Evolutionary conservation across 2,888 invertebrate species (phyloP).

Genomic region (Epinotia ramella): DNA sequence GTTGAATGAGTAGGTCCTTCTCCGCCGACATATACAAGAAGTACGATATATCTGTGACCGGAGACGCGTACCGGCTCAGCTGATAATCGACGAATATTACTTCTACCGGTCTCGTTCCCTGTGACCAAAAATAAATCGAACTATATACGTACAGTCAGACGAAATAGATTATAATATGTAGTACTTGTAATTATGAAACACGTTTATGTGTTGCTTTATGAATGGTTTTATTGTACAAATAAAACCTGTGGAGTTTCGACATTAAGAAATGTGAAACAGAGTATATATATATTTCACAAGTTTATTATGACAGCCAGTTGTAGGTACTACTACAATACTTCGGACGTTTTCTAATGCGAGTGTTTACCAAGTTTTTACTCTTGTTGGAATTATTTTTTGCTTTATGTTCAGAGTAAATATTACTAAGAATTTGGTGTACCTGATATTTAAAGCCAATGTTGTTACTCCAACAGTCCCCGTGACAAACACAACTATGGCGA

Average conservation of each 20-base stretch:
- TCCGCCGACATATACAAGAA: slow-evolving; percentile 72
- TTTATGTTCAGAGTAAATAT: too few relatives aligned
- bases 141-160: background rate
- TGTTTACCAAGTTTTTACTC: too few relatives aligned
- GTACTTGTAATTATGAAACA: background rate
- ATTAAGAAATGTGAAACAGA: too few relatives aligned
- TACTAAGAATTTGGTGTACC: slow-evolving; percentile 51
- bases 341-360: too few relatives aligned
- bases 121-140: slow-evolving; percentile 53
- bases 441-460: slow-evolving; percentile 67
- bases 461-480: slow-evolving; percentile 75
- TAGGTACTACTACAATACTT: too few relatives aligned
- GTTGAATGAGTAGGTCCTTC: slow-evolving; percentile 59
- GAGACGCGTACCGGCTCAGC: slow-evolving; percentile 66
- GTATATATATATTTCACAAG: too few relatives aligned
- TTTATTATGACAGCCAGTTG: too few relatives aligned
- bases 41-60: slow-evolving; percentile 70
- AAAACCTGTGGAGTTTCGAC: too few relatives aligned
- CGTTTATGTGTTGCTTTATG: background rate
- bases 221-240: too few relatives aligned
- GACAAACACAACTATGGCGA: slow-evolving; percentile 65
- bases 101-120: slow-evolving; percentile 67
- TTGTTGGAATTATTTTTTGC: too few relatives aligned
- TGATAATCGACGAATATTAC: slow-evolving; percentile 69
- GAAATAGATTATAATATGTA: background rate